Conservation (phyloP, 2,113 vertebrate genomes). For the Heliornis fulica region DNA sequence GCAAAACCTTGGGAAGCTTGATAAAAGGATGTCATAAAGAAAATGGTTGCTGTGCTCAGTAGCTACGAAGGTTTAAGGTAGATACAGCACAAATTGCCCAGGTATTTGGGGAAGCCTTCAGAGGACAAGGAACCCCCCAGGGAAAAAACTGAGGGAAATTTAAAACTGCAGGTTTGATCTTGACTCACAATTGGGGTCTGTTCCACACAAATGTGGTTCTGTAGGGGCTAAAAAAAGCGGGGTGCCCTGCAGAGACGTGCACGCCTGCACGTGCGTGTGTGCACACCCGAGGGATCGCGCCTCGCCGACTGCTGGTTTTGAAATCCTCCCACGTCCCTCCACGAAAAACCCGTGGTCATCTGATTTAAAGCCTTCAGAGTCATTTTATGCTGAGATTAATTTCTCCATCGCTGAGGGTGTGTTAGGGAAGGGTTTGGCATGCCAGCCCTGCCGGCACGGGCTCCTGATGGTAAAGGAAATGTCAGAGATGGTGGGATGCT, state of each 20-base stretch:
- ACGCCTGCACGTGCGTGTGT: not conserved
- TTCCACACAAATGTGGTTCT: not conserved
- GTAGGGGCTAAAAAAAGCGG: accelerated
- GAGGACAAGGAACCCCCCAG: not conserved
- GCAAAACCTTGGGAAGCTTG: not conserved
- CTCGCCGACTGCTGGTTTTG: not conserved
- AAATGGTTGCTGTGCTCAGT: not conserved
- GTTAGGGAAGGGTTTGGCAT: not conserved
- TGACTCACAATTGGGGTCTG: not conserved
- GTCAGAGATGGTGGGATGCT: not conserved
- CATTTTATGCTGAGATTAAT: not conserved
- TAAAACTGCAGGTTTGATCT: not conserved
- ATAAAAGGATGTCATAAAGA: not conserved
- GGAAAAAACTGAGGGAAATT: not conserved
- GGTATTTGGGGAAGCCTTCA: not conserved
- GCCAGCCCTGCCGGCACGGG: not conserved
- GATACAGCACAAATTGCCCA: not conserved
- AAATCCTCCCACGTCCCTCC: slow-evolving; percentile 54
- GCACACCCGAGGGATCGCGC: not conserved
- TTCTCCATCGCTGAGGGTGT: slow-evolving; percentile 6
- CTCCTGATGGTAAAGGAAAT: not conserved
- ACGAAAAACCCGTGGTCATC: not conserved
- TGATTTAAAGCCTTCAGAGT: slow-evolving; percentile 23
- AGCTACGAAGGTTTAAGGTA: not conserved
- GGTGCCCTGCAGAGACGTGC: not conserved